A percentile compares a stretch with the other conserved stretches of the same genome.
Conservation (phyloP, 2,888 invertebrate genomes). For the Tipula lateralis region DNA sequence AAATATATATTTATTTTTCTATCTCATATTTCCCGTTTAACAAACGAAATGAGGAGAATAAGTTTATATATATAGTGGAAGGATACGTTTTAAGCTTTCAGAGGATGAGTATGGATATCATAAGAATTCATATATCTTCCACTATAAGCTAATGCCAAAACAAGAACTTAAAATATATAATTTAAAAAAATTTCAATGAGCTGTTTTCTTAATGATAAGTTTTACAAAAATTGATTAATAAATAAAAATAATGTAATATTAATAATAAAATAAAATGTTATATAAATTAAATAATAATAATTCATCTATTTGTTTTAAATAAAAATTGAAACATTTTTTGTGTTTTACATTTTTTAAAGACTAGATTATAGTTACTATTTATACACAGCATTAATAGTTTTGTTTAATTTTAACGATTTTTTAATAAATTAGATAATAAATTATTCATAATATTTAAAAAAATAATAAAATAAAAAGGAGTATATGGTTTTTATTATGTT, state of each 20-base stretch:
- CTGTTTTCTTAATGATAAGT: not conserved
- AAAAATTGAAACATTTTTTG: not conserved
- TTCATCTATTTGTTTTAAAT: not conserved
- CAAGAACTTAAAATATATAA: not conserved
- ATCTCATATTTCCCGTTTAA: not conserved
- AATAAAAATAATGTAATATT: not conserved
- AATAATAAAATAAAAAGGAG: not conserved
- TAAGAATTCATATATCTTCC: not conserved
- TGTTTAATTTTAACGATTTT: not conserved
- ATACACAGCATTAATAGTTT: slow-evolving; percentile 25
- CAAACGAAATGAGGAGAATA: not conserved
- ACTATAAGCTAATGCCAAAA: not conserved
- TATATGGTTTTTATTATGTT: not conserved
- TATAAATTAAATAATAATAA: not conserved
- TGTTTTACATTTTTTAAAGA: not conserved
- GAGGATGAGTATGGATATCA: not conserved
- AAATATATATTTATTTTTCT: not conserved
- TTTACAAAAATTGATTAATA: not conserved
- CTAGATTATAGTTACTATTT: slow-evolving; percentile 27
- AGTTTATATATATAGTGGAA: not conserved
- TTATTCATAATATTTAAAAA: not conserved
- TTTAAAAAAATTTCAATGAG: slow-evolving; percentile 5
- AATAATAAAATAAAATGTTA: not conserved
- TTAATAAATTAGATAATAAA: not conserved
- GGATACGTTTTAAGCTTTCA: not conserved